Evolutionary conservation across 2,113 vertebrate species (phyloP), one percentile per base, ranked within the genome.

Genomic region (Scolopax mira): DNA sequence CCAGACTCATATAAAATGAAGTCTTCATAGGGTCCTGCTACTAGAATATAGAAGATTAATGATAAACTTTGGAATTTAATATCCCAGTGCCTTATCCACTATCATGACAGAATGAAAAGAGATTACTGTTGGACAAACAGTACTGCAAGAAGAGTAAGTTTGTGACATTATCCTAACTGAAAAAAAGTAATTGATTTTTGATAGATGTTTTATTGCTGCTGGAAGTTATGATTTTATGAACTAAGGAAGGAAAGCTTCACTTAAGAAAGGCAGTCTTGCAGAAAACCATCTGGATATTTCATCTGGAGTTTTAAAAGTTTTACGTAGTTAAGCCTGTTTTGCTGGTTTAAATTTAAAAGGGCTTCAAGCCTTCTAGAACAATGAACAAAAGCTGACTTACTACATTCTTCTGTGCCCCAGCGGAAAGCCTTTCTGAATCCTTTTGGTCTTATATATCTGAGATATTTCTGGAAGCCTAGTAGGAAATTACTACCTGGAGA

Each of bases 261-360:
- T 58, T 52, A 22, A 77, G 28, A 48, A 12, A 79, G 22, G 30
- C 15, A 3, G 25, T 3, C 3, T 79, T 93, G 30, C 13, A 83
- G 51, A 82, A 96, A 95, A 85, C 80, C 46, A 57, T 70, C 62
- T 91, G 62, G 18, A 10, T 42, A 58, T 57, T 93, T 97, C 35
- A 82, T 87, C 18, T 57, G 33, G 15, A 5, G 1, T 92, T 83
- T 85, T 55, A 82, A 62, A 91, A 83, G 15, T 91, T 95, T 94
- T 80, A 25, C 33, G 39, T 18, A 48, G 51, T 79, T 80, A 89
- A 92, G 69, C 31, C 3, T 88, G 37, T 79, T 97, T 90, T 82
- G 19, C 7, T 88, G 9, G 28, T 90, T 95, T 95, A 62, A 89
- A 85, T 85, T 65, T 83, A 84, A 90, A 86, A 52, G 44, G 6